Evolutionary conservation across 2,888 invertebrate genomes (phyloP), one percentile per base, ranked within the genome.

Genomic region (Ophraella communa): DNA sequence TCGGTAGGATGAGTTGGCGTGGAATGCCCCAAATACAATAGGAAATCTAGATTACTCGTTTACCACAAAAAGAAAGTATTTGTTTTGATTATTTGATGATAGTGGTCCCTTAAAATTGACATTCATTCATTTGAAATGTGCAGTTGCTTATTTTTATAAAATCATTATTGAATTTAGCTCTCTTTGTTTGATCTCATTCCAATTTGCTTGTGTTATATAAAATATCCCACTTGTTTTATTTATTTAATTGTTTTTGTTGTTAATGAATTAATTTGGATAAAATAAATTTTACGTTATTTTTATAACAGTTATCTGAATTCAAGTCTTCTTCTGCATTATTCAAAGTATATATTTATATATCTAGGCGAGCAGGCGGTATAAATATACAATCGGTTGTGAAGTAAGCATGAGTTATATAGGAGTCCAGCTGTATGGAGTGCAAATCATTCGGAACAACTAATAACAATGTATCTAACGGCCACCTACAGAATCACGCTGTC

Each of bases 401-500:
- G 68, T 65, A 57, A 65, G 49, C 66, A 69, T 71, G 72, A 73
- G 69, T 72, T 72, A 71, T 69, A 69, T 68, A 66, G 52, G 54
- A 61, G 52, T 63, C 61, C 61, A 58, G 65, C 65, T 65, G 66
- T 65, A 74, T 71, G 70, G 71, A 73, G 74, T 74, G 74, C 76
- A 74, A 74, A 76, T 74, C 74, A 76, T 73, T 76, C 71, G 67
- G 70, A 74, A 73, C 75, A 72, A 71, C 74, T 74, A 75, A 75
- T 75, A 75, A 74, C 73, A 74, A 74, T 74, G 74, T 75, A 72
- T 74, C 74, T 72, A 72, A 69, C 72, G 78, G 76, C 78, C 78
- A 78, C 78, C 78, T 77, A 78, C 78, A 76, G 75, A 75, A 74
- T 78, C 77, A 78, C 77, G 77, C 77, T 75, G 73, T 73, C 63